Base-by-base conservation (phyloP, 2,888 invertebrate genomes). In the Hydrotaea diabolus region DNA sequence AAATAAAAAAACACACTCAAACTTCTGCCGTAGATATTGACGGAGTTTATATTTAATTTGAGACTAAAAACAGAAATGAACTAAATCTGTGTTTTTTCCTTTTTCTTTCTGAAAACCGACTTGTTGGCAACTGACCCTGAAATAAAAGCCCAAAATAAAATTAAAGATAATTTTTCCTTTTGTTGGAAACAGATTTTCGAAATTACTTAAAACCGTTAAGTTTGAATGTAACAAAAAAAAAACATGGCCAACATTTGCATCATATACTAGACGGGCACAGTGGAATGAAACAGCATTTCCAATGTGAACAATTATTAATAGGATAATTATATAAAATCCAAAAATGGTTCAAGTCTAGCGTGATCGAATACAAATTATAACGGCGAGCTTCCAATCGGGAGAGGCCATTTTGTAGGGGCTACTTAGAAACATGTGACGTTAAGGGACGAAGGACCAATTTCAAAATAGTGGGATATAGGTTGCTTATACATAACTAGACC, bases 61-160 rank as follows among this genome's bases (percentile, higher is more conserved):
- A 39, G 36, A n/a, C n/a, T n/a, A n/a, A n/a, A n/a, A n/a, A n/a
- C n/a, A n/a, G 3, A 64, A 36, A 64, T 9, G 19, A 39, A 3
- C 9, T 66, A 17, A 31, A 62, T 31, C 36, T 23, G 15, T 69
- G 21, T 21, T 69, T 15, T 66, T 66, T 66, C 21, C n/a, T 39
- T 21, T 19, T 9, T 21, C 23, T 11, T 19, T 11, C 19, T 46
- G 13, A 66, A 31, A 69, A 46, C n/a, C n/a, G n/a, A n/a, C n/a
- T n/a, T n/a, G n/a, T n/a, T n/a, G n/a, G n/a, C n/a, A n/a, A 69
- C 7, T 81, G 84, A 85, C 84, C 84, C 81, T 81, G 84, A 84
- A 84, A 76, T 80, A 66, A 31, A n/a, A 66, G 76, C 78, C 72
- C 39, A 76, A 78, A 78, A 72, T 66, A 53, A 84, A 84, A 84